These are phyloP conservation scores for Ochotona princeps DNA, from an alignment of 2,113 vertebrate species.

Conservation along the genomic window DNA sequence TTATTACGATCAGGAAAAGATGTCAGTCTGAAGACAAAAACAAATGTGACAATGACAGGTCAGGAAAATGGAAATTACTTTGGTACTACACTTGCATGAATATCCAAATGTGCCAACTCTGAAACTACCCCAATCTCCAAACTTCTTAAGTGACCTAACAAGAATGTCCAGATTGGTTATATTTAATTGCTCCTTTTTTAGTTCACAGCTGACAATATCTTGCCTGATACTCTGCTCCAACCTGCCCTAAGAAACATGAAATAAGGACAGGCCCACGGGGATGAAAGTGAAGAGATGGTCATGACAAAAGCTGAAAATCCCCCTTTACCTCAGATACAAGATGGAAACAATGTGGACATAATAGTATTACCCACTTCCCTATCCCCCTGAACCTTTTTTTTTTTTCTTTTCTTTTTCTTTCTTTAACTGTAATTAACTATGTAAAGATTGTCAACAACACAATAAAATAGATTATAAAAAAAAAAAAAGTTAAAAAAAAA, in stretches of 20 bases:
- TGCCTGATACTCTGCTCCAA: not conserved
- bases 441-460: too few species aligned
- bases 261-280: not conserved
- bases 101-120: not conserved
- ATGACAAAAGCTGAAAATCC: not conserved
- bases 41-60: not conserved
- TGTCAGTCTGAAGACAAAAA: not conserved
- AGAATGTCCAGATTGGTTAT: not conserved
- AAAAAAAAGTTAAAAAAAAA: too few species aligned
- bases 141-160: not conserved
- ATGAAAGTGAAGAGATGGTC: not conserved
- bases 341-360: too few species aligned
- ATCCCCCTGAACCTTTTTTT: too few species aligned
- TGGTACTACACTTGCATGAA: not conserved
- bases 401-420: too few species aligned
- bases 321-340: too few species aligned
- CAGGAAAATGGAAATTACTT: not conserved
- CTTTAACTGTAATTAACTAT: too few species aligned
- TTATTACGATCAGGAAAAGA: not conserved
- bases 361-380: too few species aligned
- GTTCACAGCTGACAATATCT: not conserved
- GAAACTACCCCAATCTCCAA: not conserved
- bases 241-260: not conserved
- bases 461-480: too few species aligned
- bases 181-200: not conserved